Evolutionary conservation across 2,113 vertebrate genomes (phyloP), one percentile per base, ranked within the genome.

Genomic region (Setophaga coronata): DNA sequence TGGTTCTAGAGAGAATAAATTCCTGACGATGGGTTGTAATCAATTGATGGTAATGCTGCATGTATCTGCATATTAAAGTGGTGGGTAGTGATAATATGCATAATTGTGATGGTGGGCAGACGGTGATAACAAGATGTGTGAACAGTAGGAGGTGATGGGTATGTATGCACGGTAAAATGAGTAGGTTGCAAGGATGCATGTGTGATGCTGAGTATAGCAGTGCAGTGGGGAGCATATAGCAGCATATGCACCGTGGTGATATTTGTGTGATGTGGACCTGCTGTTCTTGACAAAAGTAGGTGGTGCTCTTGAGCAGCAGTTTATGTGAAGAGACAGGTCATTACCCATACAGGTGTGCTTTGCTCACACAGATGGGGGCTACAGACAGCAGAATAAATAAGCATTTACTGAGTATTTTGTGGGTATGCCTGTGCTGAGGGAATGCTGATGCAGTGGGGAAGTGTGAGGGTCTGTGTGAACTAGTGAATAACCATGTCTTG

Each of bases 101-200:
- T 82, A 82, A 84, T 40, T 78, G 73, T 91, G 89, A 36, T 38
- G 57, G 87, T 96, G 93, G 89, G 87, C 61, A 93, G 89, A 48
- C 25, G 8, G 87, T 34, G 93, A 45, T 78, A 93, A 38, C 12
- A 45, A 87, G 56, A 92, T 28, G 69, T 81, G 73, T 84, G 81
- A 96, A 82, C 48, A 29, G 95, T 79, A 84, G 93, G 94, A 95
- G 94, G 89, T 90, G 91, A 87, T 64, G 91, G 77, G 69, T 50
- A 94, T 54, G 91, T 57, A 87, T 50, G 91, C 53, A 73, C 42
- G 82, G 77, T 53, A 72, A 91, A 95, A 89, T 1, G 48, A 7
- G 93, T 72, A 56, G 93, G 89, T 18, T 84, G 86, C n/a, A 45
- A 38, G 57, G 84, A 91, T 57, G 69, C 40, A 6, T 82, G 78